Base-by-base conservation (phyloP, 1,140 invertebrate species). In the Oryctes rhinoceros region DNA sequence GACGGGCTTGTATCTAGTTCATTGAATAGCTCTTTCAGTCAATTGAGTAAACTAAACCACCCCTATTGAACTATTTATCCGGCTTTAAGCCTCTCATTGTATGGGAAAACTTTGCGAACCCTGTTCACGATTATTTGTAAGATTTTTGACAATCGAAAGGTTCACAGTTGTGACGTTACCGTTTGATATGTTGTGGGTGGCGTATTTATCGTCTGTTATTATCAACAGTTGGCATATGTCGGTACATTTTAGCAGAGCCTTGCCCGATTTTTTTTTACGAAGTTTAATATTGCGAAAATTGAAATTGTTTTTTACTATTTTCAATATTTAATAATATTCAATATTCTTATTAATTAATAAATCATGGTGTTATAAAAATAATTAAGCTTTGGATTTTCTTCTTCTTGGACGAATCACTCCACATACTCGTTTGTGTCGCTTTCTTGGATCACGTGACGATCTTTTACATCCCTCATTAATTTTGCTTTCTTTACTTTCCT, bases 121-220 rank as follows among this genome's bases (percentile, higher is more conserved):
- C 65, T 71, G 65, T 35, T 71, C 65, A 35, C 65, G 65, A 71
- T 71, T 71, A 71, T 71, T 71, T 71, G 65, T 37, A 37, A 71
- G 65, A 71, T 71, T 71, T 71, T 71, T 71, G 65, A 71, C 65
- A 71, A 71, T 71, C 65, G 65, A 71, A 71, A 71, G 65, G 65
- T 11, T 30, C 20, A 71, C 65, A 35, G 35, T 71, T 6, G 24
- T 37, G 24, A 24, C 37, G 65, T 24, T 71, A 71, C 65, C 20
- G 65, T 35, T 35, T 71, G 20, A 37, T 71, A 24, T 71, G 13
- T 71, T 71, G 65, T 71, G 65, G 65, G 65, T 35, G 65, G 65
- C 24, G 65, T 30, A 71, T 71, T 71, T 71, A 24, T 71, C 35
- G 65, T 71, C 7, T 37, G 2, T 30, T 30, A 30, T n/a, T 62